phyloP scores from a whole-genome alignment of 2,797 vertebrate species.

The Philypnodon macrostomus region DNA sequence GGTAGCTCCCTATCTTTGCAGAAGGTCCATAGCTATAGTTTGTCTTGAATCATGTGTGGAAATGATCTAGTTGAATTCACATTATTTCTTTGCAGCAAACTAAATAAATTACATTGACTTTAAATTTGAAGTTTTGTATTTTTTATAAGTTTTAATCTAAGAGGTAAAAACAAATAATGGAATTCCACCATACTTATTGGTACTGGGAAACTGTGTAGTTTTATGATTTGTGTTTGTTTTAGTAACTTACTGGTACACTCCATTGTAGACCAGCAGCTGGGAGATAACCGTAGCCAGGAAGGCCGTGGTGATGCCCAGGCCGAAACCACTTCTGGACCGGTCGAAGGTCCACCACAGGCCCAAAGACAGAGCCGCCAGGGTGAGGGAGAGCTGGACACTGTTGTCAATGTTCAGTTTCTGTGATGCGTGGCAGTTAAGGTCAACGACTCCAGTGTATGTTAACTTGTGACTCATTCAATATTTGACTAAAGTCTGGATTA shows the following conservation, averaged over 20 bases:
- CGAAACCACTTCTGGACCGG: slow-evolving; percentile 94
- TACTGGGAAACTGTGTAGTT: too few species aligned
- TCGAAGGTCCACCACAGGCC: slow-evolving; percentile 99
- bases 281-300: slow-evolving; percentile 93
- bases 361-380: slow-evolving; percentile 91
- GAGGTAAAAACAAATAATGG: too few species aligned
- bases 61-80: too few species aligned
- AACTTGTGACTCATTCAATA: background rate
- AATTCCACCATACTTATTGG: too few species aligned
- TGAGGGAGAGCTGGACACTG: slow-evolving; percentile 93
- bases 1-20: too few species aligned
- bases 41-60: too few species aligned
- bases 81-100: too few species aligned
- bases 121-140: too few species aligned
- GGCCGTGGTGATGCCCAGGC: slow-evolving; percentile 95
- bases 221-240: too few species aligned
- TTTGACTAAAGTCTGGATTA: background rate
- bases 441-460: slow-evolving; percentile 38
- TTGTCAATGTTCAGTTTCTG: slow-evolving; percentile 98
- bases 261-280: slow-evolving; percentile 96
- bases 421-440: slow-evolving; percentile 75
- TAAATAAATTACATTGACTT: too few species aligned
- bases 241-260: slow-evolving; percentile 84
- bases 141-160: too few species aligned
- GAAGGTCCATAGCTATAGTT: too few species aligned